These are phyloP conservation scores for Pelecanoides urinatrix DNA, from an alignment of 2,113 vertebrate genomes.

Conservation along the genomic window DNA sequence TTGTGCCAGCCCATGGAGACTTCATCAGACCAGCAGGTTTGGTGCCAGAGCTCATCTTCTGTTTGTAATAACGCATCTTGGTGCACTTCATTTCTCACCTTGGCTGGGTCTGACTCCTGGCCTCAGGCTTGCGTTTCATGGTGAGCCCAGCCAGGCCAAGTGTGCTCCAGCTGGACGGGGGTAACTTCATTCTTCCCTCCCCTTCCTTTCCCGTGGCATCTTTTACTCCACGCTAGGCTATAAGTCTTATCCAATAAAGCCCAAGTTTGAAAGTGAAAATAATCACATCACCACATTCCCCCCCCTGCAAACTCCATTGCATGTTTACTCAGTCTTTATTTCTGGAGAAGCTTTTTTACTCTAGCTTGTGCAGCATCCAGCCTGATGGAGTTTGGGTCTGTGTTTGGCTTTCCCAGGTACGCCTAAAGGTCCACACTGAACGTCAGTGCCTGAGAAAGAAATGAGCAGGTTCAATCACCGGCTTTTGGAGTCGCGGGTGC, in stretches of 20 bases:
- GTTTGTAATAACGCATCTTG: neutral
- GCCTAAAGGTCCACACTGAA: neutral
- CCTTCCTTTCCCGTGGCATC: neutral
- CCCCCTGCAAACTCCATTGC: rapidly evolving
- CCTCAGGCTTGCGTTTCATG: rapidly evolving
- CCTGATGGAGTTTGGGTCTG: neutral
- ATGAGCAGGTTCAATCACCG: neutral
- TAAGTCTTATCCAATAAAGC: neutral
- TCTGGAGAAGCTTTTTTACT: neutral
- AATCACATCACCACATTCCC: neutral
- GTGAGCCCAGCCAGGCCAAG: neutral
- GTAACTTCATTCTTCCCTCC: neutral
- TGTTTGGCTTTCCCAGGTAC: neutral
- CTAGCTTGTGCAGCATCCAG: neutral
- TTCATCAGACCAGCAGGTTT: neutral
- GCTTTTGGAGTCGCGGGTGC: rapidly evolving
- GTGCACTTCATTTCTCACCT: neutral
- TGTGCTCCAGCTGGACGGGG: neutral
- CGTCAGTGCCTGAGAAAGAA: neutral
- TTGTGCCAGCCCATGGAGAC: neutral
- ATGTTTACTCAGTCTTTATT: neutral
- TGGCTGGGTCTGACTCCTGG: neutral
- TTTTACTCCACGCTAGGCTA: neutral
- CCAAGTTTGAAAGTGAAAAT: neutral
- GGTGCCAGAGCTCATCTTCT: neutral